phyloP scores from a whole-genome alignment of 2,113 vertebrate species.

The Leptobrachium ailaonicum region DNA sequence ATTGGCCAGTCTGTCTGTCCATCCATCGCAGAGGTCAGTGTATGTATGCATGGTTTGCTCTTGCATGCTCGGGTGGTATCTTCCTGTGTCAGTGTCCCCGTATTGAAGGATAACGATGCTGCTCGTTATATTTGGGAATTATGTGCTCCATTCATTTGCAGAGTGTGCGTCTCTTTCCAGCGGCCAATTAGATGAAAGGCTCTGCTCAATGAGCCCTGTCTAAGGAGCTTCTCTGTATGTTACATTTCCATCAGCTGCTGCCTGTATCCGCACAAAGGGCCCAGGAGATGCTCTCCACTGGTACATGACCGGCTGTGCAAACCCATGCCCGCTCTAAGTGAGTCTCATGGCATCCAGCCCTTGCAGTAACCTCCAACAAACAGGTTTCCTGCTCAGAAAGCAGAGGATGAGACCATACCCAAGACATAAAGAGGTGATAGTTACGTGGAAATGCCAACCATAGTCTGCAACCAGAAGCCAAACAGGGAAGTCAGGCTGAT shows the following conservation, averaged over 20 bases:
- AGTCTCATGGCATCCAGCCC: background rate
- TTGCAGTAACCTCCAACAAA: conserved; percentile 3
- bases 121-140: conserved; percentile 24
- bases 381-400: background rate
- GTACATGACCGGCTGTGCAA: background rate
- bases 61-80: too few relatives aligned
- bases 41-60: too few relatives aligned
- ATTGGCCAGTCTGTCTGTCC: too few relatives aligned
- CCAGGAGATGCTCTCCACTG: background rate
- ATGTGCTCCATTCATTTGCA: conserved; percentile 30
- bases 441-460: background rate
- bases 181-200: conserved; percentile 32
- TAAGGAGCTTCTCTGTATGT: conserved; percentile 11
- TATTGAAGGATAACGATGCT: background rate
- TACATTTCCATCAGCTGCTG: background rate
- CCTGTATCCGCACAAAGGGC: conserved; percentile 8
- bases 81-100: background rate
- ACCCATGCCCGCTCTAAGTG: background rate
- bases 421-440: background rate
- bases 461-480: too few relatives aligned
- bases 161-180: conserved; percentile 7
- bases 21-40: too few relatives aligned
- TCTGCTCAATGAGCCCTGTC: conserved; percentile 43
- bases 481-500: too few relatives aligned
- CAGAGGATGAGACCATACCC: too few relatives aligned